Base-by-base conservation (phyloP, 1,140 invertebrate genomes). In the Eciton burchellii region DNA sequence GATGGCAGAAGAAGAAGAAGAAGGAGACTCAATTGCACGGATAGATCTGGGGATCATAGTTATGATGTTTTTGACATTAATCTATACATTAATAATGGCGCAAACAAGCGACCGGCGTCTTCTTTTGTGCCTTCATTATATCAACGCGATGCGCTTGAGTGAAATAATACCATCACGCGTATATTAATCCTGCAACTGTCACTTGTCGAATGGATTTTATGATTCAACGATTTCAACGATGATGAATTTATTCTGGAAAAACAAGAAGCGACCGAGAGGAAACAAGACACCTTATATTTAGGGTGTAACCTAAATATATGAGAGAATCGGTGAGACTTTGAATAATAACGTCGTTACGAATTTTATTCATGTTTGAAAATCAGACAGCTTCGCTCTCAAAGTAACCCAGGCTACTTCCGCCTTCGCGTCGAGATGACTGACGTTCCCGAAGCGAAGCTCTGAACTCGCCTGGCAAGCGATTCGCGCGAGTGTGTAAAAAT, bases 401-500 rank as follows among this genome's bases (percentile, higher is more conserved):
- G 45, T n/a, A 12, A 14, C 35, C 35, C 12, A 9, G 19, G 60
- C n/a, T 45, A 47, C 63, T 77, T 68, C 68, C 49, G 68, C 68
- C 68, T 77, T 29, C 16, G 63, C 35, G n/a, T 77, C 63, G 68
- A 26, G 74, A 56, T 41, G 35, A 21, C 9, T n/a, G 24, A 62
- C 43, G 19, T 65, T 76, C 49, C 45, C n/a, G 21, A 26, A 54
- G 35, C 14, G 43, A 68, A 77, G 74, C 43, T 77, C 8, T 41
- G 14, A 66, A 49, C 68, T 77, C 68, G 35, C 29, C 54, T 26
- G 16, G 54, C 35, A 77, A 21, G 14, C 43, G 5, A 43, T 62
- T 77, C 63, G 35, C 35, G 43, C 29, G 49, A 77, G 74, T 77
- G 56, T 77, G 62, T 77, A 77, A 77, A 77, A 77, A 77, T 77